phyloP scores from a whole-genome alignment of 2,888 invertebrate species.

The Pycnomerus fuliginosus region DNA sequence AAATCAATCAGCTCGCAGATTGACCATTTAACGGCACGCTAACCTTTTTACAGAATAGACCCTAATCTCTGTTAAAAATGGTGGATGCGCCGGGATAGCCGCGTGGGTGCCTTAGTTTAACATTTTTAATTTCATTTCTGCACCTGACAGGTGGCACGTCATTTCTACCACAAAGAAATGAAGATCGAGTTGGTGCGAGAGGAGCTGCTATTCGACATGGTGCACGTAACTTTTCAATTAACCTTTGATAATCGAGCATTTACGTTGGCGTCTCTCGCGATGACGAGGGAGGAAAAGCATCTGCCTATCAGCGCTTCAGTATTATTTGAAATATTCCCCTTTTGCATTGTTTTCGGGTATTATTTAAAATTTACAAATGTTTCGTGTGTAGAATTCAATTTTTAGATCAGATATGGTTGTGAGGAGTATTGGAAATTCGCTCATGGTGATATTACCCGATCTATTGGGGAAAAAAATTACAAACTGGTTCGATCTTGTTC shows the following conservation, averaged over 20 bases:
- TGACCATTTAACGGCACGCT: too few relatives aligned
- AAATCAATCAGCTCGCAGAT: too few relatives aligned
- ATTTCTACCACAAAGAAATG: constrained; percentile 95
- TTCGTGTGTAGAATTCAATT: too few relatives aligned
- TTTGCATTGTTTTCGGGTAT: constrained; percentile 95
- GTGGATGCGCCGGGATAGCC: too few relatives aligned
- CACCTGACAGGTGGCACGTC: constrained; percentile 73
- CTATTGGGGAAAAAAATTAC: constrained; percentile 86
- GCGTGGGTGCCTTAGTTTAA: background rate
- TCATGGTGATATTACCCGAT: constrained; percentile 86
- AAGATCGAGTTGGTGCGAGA: constrained; percentile 86
- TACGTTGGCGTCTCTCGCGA: constrained; percentile 76
- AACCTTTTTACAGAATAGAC: too few relatives aligned
- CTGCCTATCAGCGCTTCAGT: constrained; percentile 86
- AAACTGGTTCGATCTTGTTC: constrained; percentile 86
- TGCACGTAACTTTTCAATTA: constrained; percentile 91
- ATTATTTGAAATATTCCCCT: constrained; percentile 95
- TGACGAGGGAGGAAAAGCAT: constrained; percentile 87
- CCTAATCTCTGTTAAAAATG: too few relatives aligned
- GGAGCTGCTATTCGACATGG: constrained; percentile 84
- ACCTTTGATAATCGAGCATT: constrained; percentile 94
- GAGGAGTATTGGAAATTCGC: constrained; percentile 84
- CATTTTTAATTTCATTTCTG: background rate
- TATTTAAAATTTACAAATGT: too few relatives aligned
- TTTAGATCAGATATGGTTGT: constrained; percentile 86